Conservation (phyloP, 2,113 vertebrate genomes). For the Protomyctophum bolini region DNA sequence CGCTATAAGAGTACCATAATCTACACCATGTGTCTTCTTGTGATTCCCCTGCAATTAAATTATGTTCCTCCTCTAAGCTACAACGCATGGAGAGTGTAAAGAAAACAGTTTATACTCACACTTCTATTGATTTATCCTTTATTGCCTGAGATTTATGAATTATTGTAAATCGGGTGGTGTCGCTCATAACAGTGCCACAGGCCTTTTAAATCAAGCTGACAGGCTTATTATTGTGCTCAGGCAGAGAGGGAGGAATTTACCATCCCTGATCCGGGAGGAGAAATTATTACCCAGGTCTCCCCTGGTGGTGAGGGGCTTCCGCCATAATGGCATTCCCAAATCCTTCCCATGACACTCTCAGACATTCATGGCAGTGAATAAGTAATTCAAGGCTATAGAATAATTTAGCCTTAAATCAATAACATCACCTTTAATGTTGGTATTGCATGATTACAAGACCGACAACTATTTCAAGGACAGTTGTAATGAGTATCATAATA, state of each 20-base stretch:
- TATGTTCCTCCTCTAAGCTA: constrained; percentile 55
- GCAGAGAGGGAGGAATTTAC: constrained; percentile 44
- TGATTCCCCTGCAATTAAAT: constrained; percentile 50
- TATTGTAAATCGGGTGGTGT: constrained; percentile 73
- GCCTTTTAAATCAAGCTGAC: constrained; percentile 74
- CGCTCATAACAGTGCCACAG: constrained; percentile 66
- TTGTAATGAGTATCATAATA: constrained; percentile 37
- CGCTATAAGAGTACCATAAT: constrained; percentile 19
- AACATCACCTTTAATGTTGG: neutral
- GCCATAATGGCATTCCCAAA: constrained; percentile 43
- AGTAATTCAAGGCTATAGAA: constrained; percentile 27
- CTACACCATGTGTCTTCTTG: constrained; percentile 30
- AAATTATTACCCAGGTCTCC: constrained; percentile 52
- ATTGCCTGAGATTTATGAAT: constrained; percentile 73
- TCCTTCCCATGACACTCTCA: constrained; percentile 34
- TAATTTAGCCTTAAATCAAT: constrained; percentile 35
- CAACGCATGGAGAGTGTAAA: constrained; percentile 48
- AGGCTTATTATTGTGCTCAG: constrained; percentile 64
- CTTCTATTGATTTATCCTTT: constrained; percentile 71
- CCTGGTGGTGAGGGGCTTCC: constrained; percentile 48
- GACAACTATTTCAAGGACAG: neutral
- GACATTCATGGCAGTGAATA: constrained; percentile 49
- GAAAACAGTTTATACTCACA: constrained; percentile 68
- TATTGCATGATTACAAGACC: constrained; percentile 4
- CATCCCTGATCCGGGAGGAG: constrained; percentile 58